phyloP scores from a whole-genome alignment of 2,113 vertebrate genomes.

The Tragelaphus imberbis region DNA sequence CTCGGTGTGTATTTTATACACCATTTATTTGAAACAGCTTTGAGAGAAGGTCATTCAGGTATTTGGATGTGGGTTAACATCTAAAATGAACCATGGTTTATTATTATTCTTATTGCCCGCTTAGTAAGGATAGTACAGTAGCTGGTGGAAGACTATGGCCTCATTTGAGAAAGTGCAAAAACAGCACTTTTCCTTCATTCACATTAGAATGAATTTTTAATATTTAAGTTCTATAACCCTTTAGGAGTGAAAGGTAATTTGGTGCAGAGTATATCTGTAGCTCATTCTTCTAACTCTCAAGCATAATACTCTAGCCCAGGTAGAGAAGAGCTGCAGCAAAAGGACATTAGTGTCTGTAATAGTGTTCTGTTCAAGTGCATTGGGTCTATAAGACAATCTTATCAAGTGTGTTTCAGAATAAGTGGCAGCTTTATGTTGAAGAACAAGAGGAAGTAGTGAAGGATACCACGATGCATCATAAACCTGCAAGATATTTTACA shows the following conservation, averaged over 20 bases:
- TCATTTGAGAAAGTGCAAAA: constrained; percentile 60
- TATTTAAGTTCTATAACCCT: constrained; percentile 52
- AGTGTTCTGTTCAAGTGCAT: constrained; percentile 49
- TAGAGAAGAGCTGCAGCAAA: background rate
- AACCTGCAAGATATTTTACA: constrained; percentile 63
- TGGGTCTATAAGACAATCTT: constrained; percentile 33
- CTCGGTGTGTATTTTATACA: constrained; percentile 66
- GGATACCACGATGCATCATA: constrained; percentile 33
- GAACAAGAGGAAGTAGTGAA: constrained; percentile 50
- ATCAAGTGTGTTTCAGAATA: constrained; percentile 47
- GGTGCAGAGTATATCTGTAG: background rate
- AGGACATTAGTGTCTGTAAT: constrained; percentile 14
- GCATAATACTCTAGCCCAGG: constrained; percentile 20
- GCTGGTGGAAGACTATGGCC: background rate
- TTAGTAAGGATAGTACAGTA: constrained; percentile 36
- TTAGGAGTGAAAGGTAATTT: constrained; percentile 44
- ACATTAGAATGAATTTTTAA: constrained; percentile 34
- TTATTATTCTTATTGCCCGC: constrained; percentile 65
- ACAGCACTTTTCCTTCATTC: constrained; percentile 31
- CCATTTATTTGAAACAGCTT: constrained; percentile 75
- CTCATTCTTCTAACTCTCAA: background rate
- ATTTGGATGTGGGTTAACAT: constrained; percentile 65
- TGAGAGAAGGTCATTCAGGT: constrained; percentile 70
- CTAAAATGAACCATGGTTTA: constrained; percentile 65
- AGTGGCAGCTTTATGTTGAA: constrained; percentile 37